Percentiles rank a stretch among this genome's conserved stretches.
Conservation (phyloP, 2,888 invertebrate species). For the Ichneumoninae sp. region DNA sequence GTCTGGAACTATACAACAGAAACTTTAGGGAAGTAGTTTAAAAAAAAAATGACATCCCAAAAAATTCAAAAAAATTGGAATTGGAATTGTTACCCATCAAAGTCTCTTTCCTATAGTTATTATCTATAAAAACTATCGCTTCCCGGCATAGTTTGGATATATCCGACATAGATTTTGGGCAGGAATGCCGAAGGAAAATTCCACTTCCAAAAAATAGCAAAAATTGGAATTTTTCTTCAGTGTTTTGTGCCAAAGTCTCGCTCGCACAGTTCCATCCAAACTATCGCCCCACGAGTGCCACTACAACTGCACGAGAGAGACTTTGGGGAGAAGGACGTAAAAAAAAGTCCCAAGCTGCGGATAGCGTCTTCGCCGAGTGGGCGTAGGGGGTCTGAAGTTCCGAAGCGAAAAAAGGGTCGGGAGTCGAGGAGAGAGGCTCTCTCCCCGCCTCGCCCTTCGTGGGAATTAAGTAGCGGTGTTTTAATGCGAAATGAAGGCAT, state of each 20-base stretch:
- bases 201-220: background rate
- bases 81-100: too few relatives aligned
- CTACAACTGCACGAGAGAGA: background rate
- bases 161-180: background rate
- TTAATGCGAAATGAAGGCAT: conserved; percentile 82
- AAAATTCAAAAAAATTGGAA: too few relatives aligned
- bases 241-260: too few relatives aligned
- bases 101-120: too few relatives aligned
- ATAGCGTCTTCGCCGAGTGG: conserved; percentile 9
- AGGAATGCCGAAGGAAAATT: conserved; percentile 1
- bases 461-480: conserved; percentile 74
- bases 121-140: too few relatives aligned
- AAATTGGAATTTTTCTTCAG: too few relatives aligned
- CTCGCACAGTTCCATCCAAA: too few relatives aligned
- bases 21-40: too few relatives aligned
- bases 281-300: too few relatives aligned
- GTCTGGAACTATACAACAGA: too few relatives aligned
- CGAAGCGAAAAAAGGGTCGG: conserved; percentile 40
- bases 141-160: background rate
- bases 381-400: conserved; percentile 23
- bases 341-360: conserved; percentile 11
- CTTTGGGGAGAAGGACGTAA: background rate
- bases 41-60: too few relatives aligned
- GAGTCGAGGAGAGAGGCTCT: conserved; percentile 9
- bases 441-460: conserved; percentile 37